Conservation (phyloP, 2,113 vertebrate species). For the Hemiprocne comata region DNA sequence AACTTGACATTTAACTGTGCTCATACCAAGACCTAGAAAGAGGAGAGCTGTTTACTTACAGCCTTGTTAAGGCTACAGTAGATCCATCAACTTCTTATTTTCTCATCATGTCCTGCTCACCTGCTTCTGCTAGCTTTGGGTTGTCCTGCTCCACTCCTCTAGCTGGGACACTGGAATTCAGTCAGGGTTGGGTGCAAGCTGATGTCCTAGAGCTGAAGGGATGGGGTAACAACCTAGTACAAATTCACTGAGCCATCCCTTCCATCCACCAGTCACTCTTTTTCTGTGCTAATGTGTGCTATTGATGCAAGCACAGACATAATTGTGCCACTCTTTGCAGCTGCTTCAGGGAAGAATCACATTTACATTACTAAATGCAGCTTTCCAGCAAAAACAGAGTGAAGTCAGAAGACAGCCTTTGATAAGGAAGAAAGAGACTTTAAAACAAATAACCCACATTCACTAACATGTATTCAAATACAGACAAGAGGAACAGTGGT, state of each 20-base stretch:
- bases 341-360: conserved; percentile 67
- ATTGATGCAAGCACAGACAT: conserved; percentile 52
- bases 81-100: background rate
- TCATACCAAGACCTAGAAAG: background rate
- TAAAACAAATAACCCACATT: conserved; percentile 71
- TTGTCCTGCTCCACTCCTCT: background rate
- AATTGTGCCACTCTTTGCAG: conserved; percentile 56
- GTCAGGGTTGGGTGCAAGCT: background rate
- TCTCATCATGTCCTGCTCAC: background rate
- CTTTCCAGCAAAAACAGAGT: conserved; percentile 57
- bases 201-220: background rate
- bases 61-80: background rate
- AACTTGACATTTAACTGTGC: background rate
- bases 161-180: background rate
- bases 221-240: background rate
- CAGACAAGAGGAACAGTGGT: conserved; percentile 59
- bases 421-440: conserved; percentile 68
- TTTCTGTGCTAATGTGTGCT: background rate
- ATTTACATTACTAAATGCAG: conserved; percentile 75
- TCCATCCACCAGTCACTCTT: background rate
- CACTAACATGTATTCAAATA: conserved; percentile 64
- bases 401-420: conserved; percentile 70
- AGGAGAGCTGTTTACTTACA: background rate
- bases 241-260: background rate
- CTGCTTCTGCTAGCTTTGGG: background rate